Evolutionary conservation across 2,888 invertebrate genomes (phyloP).

Genomic region (Nasonia oneida): DNA sequence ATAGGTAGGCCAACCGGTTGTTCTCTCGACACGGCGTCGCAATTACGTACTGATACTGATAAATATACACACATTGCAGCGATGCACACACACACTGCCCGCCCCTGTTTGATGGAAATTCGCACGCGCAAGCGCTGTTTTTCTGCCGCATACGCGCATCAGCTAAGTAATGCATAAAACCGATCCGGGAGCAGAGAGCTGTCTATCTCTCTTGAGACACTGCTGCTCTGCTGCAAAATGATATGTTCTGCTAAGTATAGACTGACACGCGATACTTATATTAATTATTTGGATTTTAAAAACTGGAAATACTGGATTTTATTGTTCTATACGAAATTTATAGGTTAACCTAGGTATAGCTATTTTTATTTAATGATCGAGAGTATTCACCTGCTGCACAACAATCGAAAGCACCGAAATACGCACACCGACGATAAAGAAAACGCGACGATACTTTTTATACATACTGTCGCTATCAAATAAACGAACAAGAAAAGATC

Average conservation of each 20-base stretch:
- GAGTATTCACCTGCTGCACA: no score
- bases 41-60: neutral
- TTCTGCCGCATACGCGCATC: constrained; percentile 29
- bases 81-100: neutral
- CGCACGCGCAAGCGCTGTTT: constrained; percentile 40
- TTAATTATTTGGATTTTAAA: neutral
- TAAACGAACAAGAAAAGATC: no score
- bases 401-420: no score
- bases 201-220: neutral
- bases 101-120: neutral
- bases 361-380: no score
- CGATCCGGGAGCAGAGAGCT: neutral
- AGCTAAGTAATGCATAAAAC: neutral
- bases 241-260: neutral
- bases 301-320: neutral
- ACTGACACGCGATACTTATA: neutral
- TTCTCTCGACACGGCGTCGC: neutral
- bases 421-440: no score
- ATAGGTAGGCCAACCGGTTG: neutral
- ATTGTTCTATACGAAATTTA: neutral
- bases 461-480: no score
- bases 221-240: neutral
- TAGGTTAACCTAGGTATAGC: neutral
- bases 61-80: neutral
- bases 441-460: no score